Percentiles rank a stretch among this genome's conserved stretches.
Conservation (phyloP, 2,888 invertebrate genomes). For the Synanthedon formicaeformis region DNA sequence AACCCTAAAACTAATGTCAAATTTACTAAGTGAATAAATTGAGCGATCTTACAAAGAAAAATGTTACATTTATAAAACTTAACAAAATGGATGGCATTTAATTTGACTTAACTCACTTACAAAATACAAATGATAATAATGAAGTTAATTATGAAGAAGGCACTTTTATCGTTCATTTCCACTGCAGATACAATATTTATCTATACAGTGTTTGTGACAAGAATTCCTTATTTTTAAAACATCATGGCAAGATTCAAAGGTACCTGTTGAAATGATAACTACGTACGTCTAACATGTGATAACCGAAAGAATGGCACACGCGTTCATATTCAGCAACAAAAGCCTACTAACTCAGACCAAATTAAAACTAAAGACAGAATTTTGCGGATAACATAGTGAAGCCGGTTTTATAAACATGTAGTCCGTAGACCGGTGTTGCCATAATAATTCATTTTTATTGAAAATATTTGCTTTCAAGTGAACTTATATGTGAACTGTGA, state of each 20-base stretch:
- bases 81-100: constrained; percentile 71
- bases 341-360: constrained; percentile 11
- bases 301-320: constrained; percentile 67
- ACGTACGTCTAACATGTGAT: constrained; percentile 51
- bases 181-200: constrained; percentile 43
- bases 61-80: constrained; percentile 66
- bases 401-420: no score
- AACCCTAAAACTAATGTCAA: constrained; percentile 47
- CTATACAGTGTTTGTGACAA: constrained; percentile 53
- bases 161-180: constrained; percentile 50
- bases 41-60: constrained; percentile 62
- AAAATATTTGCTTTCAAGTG: no score
- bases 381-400: no score
- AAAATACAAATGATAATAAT: constrained; percentile 40
- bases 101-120: constrained; percentile 69
- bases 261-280: constrained; percentile 66
- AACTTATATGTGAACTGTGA: no score
- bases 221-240: constrained; percentile 60
- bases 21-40: constrained; percentile 58
- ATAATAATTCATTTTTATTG: no score
- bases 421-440: no score
- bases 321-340: constrained; percentile 47
- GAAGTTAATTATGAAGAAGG: constrained; percentile 61
- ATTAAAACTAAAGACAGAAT: no score
- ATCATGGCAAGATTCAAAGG: constrained; percentile 71